phyloP scores from a whole-genome alignment of 1,140 invertebrate genomes.

The Bilobella aurantiaca region DNA sequence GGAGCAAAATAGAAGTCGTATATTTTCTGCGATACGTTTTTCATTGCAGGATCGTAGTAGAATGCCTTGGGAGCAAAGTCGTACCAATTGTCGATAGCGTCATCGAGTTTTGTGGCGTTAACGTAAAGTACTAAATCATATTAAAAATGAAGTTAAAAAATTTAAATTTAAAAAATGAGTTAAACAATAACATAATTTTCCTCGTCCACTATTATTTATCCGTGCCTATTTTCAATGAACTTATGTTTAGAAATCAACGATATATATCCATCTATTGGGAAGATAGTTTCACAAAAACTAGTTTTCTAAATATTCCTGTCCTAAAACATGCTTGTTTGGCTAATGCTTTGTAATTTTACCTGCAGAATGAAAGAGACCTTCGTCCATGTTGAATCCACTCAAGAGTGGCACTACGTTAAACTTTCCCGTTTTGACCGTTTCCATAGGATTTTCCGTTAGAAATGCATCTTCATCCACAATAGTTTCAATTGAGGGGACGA shows the following conservation, averaged over 20 bases:
- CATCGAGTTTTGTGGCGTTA: neutral
- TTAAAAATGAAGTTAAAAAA: too few species aligned
- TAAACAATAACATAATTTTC: too few species aligned
- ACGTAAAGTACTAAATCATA: too few species aligned
- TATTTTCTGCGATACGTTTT: neutral
- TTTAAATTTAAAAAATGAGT: too few species aligned
- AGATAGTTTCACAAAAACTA: too few species aligned
- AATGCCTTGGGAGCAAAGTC: conserved; percentile 3
- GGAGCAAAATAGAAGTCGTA: conserved; percentile 5
- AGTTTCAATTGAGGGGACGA: conserved; percentile 26
- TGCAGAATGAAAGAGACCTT: conserved; percentile 17
- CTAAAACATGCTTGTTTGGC: too few species aligned
- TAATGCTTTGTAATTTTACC: too few species aligned
- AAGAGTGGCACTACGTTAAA: conserved; percentile 50
- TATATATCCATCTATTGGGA: too few species aligned
- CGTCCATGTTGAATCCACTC: conserved; percentile 46
- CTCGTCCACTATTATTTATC: too few species aligned
- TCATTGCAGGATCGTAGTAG: neutral
- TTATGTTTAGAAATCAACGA: too few species aligned
- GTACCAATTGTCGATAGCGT: conserved; percentile 4
- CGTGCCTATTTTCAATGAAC: too few species aligned
- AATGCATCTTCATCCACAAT: conserved; percentile 46
- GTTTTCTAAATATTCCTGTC: too few species aligned
- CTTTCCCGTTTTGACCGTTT: conserved; percentile 39
- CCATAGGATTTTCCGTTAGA: conserved; percentile 38